Percentiles rank a stretch among this genome's conserved stretches.
Conservation (phyloP, 2,888 invertebrate genomes). For the Pinctada fucata region DNA sequence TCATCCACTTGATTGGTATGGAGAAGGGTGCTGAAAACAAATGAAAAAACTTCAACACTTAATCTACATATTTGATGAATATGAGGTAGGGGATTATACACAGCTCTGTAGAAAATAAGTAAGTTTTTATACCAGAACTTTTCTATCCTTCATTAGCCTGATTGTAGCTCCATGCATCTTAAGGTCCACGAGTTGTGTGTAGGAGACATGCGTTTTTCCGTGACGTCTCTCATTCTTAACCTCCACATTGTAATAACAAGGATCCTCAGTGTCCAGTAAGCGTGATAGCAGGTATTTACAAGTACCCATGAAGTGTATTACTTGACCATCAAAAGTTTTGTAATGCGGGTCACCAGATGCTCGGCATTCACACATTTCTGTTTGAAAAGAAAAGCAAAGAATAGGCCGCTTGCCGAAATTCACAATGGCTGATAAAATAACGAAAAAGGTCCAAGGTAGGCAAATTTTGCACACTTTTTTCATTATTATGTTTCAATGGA, state of each 20-base stretch:
- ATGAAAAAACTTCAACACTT: too few species aligned
- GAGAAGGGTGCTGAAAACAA: too few species aligned
- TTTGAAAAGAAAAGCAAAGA: too few species aligned
- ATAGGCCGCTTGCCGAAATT: too few species aligned
- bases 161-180: not conserved
- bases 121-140: not conserved
- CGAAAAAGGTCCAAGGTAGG: too few species aligned
- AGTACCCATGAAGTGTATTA: slow-evolving; percentile 17
- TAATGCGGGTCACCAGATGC: slow-evolving; percentile 21
- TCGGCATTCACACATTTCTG: slow-evolving; percentile 8
- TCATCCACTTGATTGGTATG: too few species aligned
- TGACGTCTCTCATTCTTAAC: not conserved
- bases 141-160: not conserved
- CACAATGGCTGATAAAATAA: too few species aligned
- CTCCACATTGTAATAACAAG: not conserved
- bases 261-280: not conserved
- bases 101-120: not conserved
- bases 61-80: too few species aligned
- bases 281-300: slow-evolving; percentile 13
- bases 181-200: not conserved
- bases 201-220: not conserved
- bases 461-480: too few species aligned
- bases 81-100: too few species aligned
- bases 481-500: too few species aligned
- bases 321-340: slow-evolving; percentile 8